Evolutionary conservation across 2,888 invertebrate species (phyloP), one percentile per base, ranked within the genome.

Genomic region (Chymomyza caudatula): DNA sequence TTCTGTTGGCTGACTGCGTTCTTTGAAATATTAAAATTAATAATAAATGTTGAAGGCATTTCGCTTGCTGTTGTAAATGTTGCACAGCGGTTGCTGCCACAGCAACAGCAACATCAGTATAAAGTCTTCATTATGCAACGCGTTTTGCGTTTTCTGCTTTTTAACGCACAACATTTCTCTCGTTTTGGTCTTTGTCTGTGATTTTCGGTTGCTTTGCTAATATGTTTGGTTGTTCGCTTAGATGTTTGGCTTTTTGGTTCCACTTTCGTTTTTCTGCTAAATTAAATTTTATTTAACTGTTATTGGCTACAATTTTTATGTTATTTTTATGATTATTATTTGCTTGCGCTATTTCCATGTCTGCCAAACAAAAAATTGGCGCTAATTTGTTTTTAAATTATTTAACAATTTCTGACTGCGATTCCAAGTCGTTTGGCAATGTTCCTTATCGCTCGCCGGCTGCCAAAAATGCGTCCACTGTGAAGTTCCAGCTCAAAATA

Each of bases 201-300:
- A 66, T 69, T 73, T 60, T 68, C 66, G 57, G 70, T 66, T 73
- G 52, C 55, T 60, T 73, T 65, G 54, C 56, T 61, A 65, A 77
- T 71, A 73, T 71, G 49, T 68, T 70, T 66, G 65, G 61, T 69
- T 51, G 19, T 51, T 68, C 55, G 23, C 49, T 58, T 44, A n/a
- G 25, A 54, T 63, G 15, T 58, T 29, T 65, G 47, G 61, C 11
- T 25, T 49, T 47, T 55, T 55, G 6, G 53, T 58, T 71, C 64
- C 47, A 22, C 25, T 63, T 17, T 58, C 62, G 67, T 63, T 77
- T 77, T 84, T 74, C 76, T 74, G 77, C 65, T 70, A 84, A 79
- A 82, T 85, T 82, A 82, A 82, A 82, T 82, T 82, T 82, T 82
- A 82, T 82, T 77, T 79, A 85, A 82, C 76, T 85, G 78, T 77